Evolutionary conservation across 2,113 vertebrate genomes (phyloP), one percentile per base, ranked within the genome.

Genomic region (Oryzias celebensis): DNA sequence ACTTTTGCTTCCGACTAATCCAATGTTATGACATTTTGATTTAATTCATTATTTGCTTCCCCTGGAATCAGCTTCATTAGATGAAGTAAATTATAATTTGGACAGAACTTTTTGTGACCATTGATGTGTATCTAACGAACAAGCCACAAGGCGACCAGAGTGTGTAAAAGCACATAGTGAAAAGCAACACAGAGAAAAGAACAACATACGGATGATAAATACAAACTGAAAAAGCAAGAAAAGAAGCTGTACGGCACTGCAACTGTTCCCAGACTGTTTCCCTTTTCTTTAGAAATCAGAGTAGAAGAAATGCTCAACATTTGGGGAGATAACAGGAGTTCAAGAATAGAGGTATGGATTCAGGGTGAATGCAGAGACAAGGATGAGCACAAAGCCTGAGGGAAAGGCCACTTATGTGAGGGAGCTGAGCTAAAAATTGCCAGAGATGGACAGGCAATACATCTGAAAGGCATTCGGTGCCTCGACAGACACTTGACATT

Each of bases 401-500:
- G 31, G 31, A 36, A 13, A 28, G 56, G 26, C 15, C 12, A 15
- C 41, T 60, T 7, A 46, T 36, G 36, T 45, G 24, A 51, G 28
- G 16, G 36, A 53, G 55, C 14, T 55, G 51, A 7, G 58, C 7
- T 6, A 24, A 44, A 58, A 36, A 26, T 14, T 16, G 15, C 7
- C 36, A 47, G 17, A 43, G 48, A 48, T 43, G 41, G 24, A 55
- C 26, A 16, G 16, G 48, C 23, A 26, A 51, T 24, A 24, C 0
- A 2, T 57, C 48, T 48, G 36, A 68, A 45, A 52, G 24, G 63
- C 10, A 1, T 45, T 45, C 50, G 28, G 54, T 2, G 13, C 24
- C 20, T 56, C 16, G 3, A 4, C 18, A 17, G 60, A 49, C 53
- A 66, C 44, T 68, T 68, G 64, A 71, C 66, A 73, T 77, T 68